These are phyloP conservation scores for Felis chaus DNA, from an alignment of 2,113 vertebrate genomes.

Conservation along the genomic window DNA sequence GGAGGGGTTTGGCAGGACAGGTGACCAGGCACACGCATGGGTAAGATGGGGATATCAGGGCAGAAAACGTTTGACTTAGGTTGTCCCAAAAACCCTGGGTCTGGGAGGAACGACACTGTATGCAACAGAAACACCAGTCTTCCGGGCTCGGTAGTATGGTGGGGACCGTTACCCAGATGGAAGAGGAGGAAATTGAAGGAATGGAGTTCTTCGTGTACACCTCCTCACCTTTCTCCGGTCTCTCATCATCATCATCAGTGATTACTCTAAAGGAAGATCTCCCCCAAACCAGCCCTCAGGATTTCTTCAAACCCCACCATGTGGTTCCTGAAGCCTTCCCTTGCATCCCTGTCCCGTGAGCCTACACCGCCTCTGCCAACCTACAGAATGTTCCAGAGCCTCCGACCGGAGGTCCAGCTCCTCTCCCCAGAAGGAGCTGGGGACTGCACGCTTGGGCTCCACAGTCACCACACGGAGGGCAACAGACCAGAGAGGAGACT, in stretches of 20 bases:
- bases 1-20: neutral
- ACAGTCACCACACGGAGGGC: neutral
- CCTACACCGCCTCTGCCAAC: too few relatives aligned
- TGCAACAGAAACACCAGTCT: neutral
- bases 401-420: neutral
- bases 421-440: neutral
- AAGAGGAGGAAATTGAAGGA: neutral
- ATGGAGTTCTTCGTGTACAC: neutral
- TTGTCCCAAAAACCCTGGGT: neutral
- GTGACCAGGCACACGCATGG: too few relatives aligned
- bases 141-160: neutral
- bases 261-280: neutral
- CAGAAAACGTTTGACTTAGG: neutral
- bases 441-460: fast-evolving
- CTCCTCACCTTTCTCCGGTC: neutral
- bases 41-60: neutral
- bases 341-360: neutral
- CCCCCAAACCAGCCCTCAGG: neutral
- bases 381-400: neutral
- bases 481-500: neutral
- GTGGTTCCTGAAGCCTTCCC: neutral
- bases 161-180: neutral
- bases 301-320: neutral
- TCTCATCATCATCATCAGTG: neutral
- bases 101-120: neutral